These are phyloP conservation scores for Xanthia togata DNA, from an alignment of 2,888 invertebrate genomes.

Conservation along the genomic window DNA sequence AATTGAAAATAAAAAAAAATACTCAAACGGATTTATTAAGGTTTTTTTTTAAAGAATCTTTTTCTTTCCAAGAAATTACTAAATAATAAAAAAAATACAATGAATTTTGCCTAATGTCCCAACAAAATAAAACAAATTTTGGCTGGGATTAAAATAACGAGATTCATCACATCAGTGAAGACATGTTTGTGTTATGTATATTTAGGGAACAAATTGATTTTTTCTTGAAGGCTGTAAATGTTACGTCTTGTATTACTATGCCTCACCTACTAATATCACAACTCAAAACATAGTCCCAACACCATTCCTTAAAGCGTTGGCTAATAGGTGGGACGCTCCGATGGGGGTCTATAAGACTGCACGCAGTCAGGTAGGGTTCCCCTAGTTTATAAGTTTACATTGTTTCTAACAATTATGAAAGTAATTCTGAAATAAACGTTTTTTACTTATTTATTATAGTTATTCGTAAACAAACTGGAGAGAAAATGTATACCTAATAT, in stretches of 20 bases:
- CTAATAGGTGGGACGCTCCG: too few species aligned
- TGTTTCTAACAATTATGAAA: too few species aligned
- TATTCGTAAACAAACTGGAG: background rate
- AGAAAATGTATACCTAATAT: background rate
- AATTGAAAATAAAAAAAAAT: background rate
- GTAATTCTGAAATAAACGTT: too few species aligned
- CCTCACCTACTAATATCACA: background rate
- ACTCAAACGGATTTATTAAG: background rate
- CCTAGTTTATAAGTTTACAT: too few species aligned
- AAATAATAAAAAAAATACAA: background rate
- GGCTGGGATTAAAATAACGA: background rate
- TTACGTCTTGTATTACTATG: background rate
- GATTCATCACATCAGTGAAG: background rate
- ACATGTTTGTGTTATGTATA: background rate
- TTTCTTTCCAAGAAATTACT: background rate
- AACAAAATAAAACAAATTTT: background rate
- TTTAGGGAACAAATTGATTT: background rate
- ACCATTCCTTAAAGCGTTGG: too few species aligned
- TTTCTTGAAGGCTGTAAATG: background rate
- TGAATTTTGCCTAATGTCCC: background rate
- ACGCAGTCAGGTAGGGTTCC: too few species aligned
- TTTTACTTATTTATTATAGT: too few species aligned
- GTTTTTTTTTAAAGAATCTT: background rate
- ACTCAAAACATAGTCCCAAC: background rate
- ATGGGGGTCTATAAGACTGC: too few species aligned